phyloP scores from a whole-genome alignment of 1,140 invertebrate species.

The Pachypsylla venusta region DNA sequence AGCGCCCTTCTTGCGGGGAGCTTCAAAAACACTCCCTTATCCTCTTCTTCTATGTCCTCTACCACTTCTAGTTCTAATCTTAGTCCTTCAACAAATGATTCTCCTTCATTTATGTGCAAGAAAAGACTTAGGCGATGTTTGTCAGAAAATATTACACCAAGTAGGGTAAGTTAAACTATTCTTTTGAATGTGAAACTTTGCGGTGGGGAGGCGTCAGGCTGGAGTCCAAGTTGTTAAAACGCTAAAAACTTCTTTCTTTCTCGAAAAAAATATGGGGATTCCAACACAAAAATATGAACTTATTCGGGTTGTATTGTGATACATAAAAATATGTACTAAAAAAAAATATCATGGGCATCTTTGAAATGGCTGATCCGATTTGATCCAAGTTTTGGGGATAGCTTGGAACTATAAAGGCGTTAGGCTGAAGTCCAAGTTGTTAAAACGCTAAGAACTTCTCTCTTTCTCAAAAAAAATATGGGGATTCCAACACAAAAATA shows the following conservation, averaged over 20 bases:
- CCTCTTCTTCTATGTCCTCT: constrained; percentile 14
- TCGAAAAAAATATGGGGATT: not conserved
- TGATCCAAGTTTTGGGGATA: too few relatives aligned
- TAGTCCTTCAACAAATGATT: not conserved
- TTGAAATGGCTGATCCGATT: too few relatives aligned
- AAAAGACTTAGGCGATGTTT: constrained; percentile 23
- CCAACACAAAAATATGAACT: not conserved
- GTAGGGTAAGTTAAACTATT: constrained; percentile 19
- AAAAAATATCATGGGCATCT: too few relatives aligned
- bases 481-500: not conserved
- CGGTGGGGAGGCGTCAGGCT: too few relatives aligned
- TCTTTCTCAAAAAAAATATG: not conserved
- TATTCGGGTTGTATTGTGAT: too few relatives aligned
- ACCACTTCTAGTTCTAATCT: constrained; percentile 16
- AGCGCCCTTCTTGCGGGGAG: constrained; percentile 22
- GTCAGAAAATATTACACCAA: constrained; percentile 23
- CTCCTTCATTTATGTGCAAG: not conserved
- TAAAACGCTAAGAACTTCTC: not conserved
- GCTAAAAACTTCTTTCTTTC: not conserved
- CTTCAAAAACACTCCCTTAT: constrained; percentile 18
- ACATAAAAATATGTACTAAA: too few relatives aligned
- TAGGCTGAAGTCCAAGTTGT: too few relatives aligned
- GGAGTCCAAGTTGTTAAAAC: too few relatives aligned
- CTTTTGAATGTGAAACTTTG: too few relatives aligned
- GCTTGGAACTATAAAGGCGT: too few relatives aligned